Evolutionary conservation across 2,797 vertebrate species (phyloP), one percentile per base, ranked within the genome.

Genomic region (Morelia viridis): DNA sequence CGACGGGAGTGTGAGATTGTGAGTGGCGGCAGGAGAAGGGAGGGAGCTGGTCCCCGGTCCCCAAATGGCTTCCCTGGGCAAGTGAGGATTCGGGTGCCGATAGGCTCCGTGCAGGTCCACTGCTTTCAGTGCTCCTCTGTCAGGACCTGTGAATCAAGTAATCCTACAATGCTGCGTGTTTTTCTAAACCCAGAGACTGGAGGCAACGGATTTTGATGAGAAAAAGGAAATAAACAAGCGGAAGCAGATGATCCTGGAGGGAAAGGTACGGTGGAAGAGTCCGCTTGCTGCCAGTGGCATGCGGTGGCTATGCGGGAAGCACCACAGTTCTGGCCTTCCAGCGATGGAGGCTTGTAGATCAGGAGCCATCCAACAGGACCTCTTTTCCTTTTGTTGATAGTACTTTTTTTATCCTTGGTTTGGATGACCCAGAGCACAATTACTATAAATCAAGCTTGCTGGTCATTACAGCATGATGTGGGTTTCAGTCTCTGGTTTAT

Each of bases 221-320:
- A 99, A 99, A 96, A 99, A 99, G 76, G 98, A 99, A 94, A 99
- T 98, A 89, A 98, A 99, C 94, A 99, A 99, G 94, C 97, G 98
- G 96, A 99, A 99, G 86, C 98, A 99, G 95, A 94, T 99, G 97
- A 99, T 99, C 95, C 96, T 99, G 10, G 98, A 99, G 90, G 99
- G 99, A 17, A 99, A 99, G 98, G 99, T 98, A 95, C 8, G 17
- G 3, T 31, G 8, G 60, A 17, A 22, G 22, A 41, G 7, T n/a
- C 17, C n/a, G 22, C 50, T n/a, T 85, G 50, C 6, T n/a, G 5
- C 83, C 83, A 17, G 83, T 6, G 26, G 15, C 3, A n/a, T 15
- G 53, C 12, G 15, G 15, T 17, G 12, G 84, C 15, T 35, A 71
- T 19, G 15, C 0, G 6, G 68, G 68, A 71, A 35, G 17, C 68